These are phyloP conservation scores for Bombus waltoni DNA, from an alignment of 1,140 invertebrate genomes.

Conservation along the genomic window DNA sequence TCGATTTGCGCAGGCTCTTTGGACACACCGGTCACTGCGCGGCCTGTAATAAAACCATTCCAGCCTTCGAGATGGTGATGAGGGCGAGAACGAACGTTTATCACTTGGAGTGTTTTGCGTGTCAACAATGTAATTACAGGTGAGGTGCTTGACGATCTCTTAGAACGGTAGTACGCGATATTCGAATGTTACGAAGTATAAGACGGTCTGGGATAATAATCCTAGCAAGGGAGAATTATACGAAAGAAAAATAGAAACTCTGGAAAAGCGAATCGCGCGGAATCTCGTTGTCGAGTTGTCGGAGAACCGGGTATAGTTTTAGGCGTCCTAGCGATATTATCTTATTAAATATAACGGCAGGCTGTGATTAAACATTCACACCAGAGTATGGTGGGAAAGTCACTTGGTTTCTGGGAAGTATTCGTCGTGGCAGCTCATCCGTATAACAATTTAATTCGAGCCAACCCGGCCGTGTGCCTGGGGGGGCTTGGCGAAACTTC, in stretches of 20 bases:
- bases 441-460: slow-evolving; percentile 82
- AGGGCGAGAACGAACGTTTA: slow-evolving; percentile 96
- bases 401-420: slow-evolving; percentile 69
- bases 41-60: slow-evolving; percentile 96
- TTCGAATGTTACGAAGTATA: neutral
- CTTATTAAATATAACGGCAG: slow-evolving; percentile 76
- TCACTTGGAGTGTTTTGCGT: slow-evolving; percentile 98
- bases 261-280: neutral
- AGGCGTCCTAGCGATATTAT: slow-evolving; percentile 49
- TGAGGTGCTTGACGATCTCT: slow-evolving; percentile 77
- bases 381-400: slow-evolving; percentile 67
- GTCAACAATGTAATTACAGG: slow-evolving; percentile 98
- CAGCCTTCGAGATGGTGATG: slow-evolving; percentile 99
- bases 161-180: neutral
- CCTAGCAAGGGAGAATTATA: neutral
- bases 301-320: neutral
- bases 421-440: slow-evolving; percentile 80
- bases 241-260: neutral
- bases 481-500: slow-evolving; percentile 75
- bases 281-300: neutral
- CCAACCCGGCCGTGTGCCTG: slow-evolving; percentile 58
- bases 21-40: slow-evolving; percentile 96
- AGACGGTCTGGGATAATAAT: neutral
- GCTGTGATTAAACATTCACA: slow-evolving; percentile 79
- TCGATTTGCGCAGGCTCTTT: slow-evolving; percentile 88